Conservation (phyloP, 1,140 invertebrate genomes). For the Pectinophora gossypiella region DNA sequence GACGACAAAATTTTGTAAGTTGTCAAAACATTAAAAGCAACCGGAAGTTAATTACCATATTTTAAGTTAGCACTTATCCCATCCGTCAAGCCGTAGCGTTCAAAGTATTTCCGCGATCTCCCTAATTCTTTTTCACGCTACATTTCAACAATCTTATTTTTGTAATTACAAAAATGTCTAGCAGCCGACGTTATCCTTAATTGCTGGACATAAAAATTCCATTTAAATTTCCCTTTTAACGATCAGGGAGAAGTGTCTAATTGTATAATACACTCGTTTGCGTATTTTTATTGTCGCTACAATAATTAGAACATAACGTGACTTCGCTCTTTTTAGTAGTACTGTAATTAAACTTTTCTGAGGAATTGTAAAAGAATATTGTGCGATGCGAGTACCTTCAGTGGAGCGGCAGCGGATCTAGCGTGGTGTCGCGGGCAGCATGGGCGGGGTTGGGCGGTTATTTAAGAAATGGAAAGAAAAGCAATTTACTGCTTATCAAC, state of each 20-base stretch:
- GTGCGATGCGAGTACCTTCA: slow-evolving; percentile 30
- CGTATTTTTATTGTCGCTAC: slow-evolving; percentile 73
- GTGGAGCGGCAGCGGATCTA: slow-evolving; percentile 12
- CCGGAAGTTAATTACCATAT: background rate
- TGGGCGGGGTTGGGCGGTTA: slow-evolving; percentile 36
- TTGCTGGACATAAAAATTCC: slow-evolving; percentile 75
- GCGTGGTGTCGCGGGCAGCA: slow-evolving; percentile 18
- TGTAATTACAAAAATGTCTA: slow-evolving; percentile 76
- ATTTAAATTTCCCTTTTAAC: slow-evolving; percentile 75
- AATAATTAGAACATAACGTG: slow-evolving; percentile 73
- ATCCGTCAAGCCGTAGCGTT: slow-evolving; percentile 50
- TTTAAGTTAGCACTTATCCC: slow-evolving; percentile 28
- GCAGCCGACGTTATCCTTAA: slow-evolving; percentile 74
- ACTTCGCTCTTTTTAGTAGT: slow-evolving; percentile 54
- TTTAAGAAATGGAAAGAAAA: slow-evolving; percentile 66
- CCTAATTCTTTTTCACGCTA: slow-evolving; percentile 75
- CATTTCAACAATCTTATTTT: slow-evolving; percentile 75
- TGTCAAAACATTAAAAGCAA: too few relatives aligned
- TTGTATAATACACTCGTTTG: slow-evolving; percentile 75
- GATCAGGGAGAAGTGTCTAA: slow-evolving; percentile 71
- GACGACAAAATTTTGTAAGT: too few relatives aligned
- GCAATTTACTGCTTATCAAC: slow-evolving; percentile 65
- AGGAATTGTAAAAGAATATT: slow-evolving; percentile 54
- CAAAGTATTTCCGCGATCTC: slow-evolving; percentile 60
- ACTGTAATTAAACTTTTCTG: slow-evolving; percentile 64